phyloP scores from a whole-genome alignment of 2,113 vertebrate species.

The Burhinus bistriatus region DNA sequence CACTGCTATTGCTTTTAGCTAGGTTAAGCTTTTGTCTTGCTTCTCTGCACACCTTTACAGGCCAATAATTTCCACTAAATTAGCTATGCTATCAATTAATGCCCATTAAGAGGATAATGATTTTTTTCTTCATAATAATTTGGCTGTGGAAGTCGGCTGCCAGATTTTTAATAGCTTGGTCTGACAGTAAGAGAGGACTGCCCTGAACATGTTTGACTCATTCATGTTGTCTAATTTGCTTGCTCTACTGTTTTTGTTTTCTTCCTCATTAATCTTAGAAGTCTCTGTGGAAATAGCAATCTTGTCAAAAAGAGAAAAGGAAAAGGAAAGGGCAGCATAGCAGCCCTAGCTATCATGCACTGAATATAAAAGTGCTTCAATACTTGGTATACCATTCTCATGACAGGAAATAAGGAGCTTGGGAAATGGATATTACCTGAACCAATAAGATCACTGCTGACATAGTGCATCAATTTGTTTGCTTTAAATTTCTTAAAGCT shows the following conservation, averaged over 20 bases:
- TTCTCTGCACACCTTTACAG: not conserved
- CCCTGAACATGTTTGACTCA: not conserved
- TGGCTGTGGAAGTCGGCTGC: not conserved
- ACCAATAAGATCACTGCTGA: not conserved
- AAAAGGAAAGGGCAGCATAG: not conserved
- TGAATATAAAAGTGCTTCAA: not conserved
- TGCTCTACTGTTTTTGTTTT: not conserved
- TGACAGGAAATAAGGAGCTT: not conserved
- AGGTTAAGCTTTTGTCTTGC: not conserved
- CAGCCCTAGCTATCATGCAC: not conserved
- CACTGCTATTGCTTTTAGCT: not conserved
- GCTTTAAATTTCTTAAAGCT: not conserved
- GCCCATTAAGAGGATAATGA: not conserved
- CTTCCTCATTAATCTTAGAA: not conserved
- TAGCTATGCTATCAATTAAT: not conserved
- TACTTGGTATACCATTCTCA: not conserved
- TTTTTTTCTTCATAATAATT: not conserved
- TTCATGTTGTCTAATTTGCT: not conserved
- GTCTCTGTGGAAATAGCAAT: not conserved
- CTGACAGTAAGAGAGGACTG: not conserved
- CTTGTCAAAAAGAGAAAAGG: not conserved
- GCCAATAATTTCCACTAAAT: conserved; percentile 23
- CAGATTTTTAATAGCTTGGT: not conserved
- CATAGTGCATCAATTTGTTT: not conserved
- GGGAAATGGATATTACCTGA: not conserved